These are phyloP conservation scores for Onychomys leucogaster DNA, from an alignment of 2,797 vertebrate genomes.

Conservation along the genomic window DNA sequence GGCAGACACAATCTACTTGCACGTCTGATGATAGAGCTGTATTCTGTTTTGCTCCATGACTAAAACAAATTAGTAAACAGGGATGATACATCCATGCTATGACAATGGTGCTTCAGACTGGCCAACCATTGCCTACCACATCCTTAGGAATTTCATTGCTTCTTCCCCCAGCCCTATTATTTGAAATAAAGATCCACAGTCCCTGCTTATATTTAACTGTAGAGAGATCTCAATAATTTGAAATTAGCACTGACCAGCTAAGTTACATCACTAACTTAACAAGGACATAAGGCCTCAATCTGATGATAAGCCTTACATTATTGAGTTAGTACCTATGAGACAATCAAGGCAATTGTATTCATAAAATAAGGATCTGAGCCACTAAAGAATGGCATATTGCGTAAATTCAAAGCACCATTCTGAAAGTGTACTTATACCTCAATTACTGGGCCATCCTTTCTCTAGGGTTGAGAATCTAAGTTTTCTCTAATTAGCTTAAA, in stretches of 20 bases:
- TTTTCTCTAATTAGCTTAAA: conserved; percentile 22
- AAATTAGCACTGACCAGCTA: background rate
- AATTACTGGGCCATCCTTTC: background rate
- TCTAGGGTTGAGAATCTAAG: background rate
- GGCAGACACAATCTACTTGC: background rate
- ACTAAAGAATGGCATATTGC: conserved; percentile 9
- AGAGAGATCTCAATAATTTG: background rate
- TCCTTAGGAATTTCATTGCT: background rate
- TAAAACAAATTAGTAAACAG: background rate
- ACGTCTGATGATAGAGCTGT: conserved; percentile 5
- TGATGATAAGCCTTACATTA: background rate
- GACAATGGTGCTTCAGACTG: background rate
- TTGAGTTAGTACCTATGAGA: background rate
- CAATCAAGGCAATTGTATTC: background rate
- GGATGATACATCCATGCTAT: background rate
- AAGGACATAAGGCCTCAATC: background rate
- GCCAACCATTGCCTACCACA: background rate
- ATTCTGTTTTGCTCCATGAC: background rate
- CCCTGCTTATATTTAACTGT: background rate
- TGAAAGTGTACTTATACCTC: background rate
- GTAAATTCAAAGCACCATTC: conserved; percentile 23
- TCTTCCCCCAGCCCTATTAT: background rate
- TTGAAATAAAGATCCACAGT: background rate
- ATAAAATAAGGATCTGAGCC: background rate
- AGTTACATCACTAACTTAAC: background rate